Conservation (phyloP, 2,113 vertebrate genomes). For the Baryphthengus martii region DNA sequence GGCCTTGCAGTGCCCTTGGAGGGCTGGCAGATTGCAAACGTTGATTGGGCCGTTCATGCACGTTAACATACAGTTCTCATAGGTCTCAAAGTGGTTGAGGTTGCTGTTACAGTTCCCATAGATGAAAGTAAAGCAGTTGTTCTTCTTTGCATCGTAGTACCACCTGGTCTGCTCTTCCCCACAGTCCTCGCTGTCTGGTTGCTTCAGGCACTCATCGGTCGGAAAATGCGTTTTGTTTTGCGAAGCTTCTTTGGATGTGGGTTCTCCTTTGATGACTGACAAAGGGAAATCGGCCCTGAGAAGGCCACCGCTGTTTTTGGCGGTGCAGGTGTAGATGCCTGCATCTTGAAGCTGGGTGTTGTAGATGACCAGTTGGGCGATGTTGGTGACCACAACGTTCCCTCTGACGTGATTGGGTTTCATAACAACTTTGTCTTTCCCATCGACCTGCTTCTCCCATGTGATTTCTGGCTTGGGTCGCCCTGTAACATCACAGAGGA, state of each 20-base stretch:
- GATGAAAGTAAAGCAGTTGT: constrained; percentile 90
- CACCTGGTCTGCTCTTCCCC: constrained; percentile 87
- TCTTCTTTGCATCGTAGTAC: constrained; percentile 89
- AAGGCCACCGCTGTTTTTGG: constrained; percentile 82
- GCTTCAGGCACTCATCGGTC: constrained; percentile 82
- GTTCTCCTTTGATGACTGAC: constrained; percentile 78
- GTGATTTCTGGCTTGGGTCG: constrained; percentile 87
- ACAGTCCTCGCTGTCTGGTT: constrained; percentile 81
- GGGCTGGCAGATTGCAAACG: constrained; percentile 83
- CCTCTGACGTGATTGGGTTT: constrained; percentile 88
- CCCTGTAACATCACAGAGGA: constrained; percentile 86
- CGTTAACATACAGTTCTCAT: constrained; percentile 86
- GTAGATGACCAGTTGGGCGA: constrained; percentile 93
- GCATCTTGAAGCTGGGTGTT: constrained; percentile 86
- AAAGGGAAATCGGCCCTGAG: constrained; percentile 83
- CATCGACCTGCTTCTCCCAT: constrained; percentile 89
- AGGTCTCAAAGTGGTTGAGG: constrained; percentile 85
- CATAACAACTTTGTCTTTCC: constrained; percentile 82
- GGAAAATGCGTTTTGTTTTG: constrained; percentile 80
- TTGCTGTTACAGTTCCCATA: constrained; percentile 84
- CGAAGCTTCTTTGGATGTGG: constrained; percentile 49
- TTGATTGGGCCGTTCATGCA: constrained; percentile 86
- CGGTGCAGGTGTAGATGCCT: constrained; percentile 89
- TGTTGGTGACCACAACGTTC: constrained; percentile 93
- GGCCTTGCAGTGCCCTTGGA: constrained; percentile 92